These are phyloP conservation scores for Sebastiscus tertius DNA, from an alignment of 2,797 vertebrate species.

Conservation along the genomic window DNA sequence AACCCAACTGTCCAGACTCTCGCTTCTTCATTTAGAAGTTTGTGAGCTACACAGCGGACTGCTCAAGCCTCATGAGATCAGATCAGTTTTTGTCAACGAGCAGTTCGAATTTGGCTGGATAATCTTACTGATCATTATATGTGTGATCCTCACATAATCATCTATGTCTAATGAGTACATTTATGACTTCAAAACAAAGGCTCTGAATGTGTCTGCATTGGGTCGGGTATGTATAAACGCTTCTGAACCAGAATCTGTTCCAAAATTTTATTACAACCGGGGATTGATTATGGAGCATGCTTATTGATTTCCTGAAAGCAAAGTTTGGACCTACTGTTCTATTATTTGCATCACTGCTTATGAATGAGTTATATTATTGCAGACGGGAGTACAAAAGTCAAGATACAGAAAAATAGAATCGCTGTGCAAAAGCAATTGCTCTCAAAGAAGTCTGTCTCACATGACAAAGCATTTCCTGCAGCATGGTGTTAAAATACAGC, in stretches of 20 bases:
- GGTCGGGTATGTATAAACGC: neutral
- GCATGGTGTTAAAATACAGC: neutral
- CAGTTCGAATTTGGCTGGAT: neutral
- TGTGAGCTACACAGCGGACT: neutral
- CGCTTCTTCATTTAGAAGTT: neutral
- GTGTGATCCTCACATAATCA: neutral
- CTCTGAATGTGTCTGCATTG: neutral
- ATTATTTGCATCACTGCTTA: neutral
- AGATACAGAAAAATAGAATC: neutral
- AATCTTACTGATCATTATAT: neutral
- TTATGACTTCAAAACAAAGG: neutral
- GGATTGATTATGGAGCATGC: neutral
- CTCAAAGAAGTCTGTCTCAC: neutral
- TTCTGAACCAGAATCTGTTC: neutral
- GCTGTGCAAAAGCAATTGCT: neutral
- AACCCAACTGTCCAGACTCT: neutral
- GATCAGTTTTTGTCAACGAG: neutral
- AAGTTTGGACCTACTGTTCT: neutral
- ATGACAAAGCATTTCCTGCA: neutral
- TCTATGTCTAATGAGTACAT: neutral
- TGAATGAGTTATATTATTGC: neutral
- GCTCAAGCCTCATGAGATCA: neutral
- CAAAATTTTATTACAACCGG: neutral
- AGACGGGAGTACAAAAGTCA: neutral
- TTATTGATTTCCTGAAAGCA: neutral